Base-by-base conservation (phyloP, 2,888 invertebrate genomes). In the Thera britannica region DNA sequence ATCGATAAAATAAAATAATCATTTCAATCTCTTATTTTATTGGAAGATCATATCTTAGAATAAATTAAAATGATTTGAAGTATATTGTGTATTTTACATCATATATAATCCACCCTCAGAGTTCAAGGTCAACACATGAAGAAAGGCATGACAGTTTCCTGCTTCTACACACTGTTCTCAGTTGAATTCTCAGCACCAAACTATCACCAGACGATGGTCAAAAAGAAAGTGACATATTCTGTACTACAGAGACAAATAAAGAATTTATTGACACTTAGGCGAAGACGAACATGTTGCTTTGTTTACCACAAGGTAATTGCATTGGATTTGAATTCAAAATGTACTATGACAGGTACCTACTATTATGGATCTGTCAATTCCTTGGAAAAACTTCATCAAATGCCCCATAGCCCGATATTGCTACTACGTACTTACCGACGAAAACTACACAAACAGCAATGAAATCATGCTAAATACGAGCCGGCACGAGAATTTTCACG, bases 261-360 rank as follows among this genome's bases (percentile, higher is more conserved):
- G 59, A 67, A 68, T 75, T 81, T 87, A 89, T 86, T 89, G 84
- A 87, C 85, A 52, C 52, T 3, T 52, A 81, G 85, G 82, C 79
- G 79, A 72, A 77, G 83, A 83, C 79, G 83, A 87, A 86, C 90
- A 89, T 88, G 89, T 86, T 85, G 87, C 82, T 85, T 88, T 85
- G 87, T 88, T 89, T 88, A 89, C 85, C 79, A 79, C 72, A 67
- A 68, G 70, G 72, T 72, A 72, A 81, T 79, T 78, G 75, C 76
- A 79, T 74, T 68, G 73, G 48, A 56, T 57, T 58, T 59, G 35
- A 62, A 68, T 67, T 68, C 52, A 62, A 76, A 60, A 34, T 3
- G 8, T 34, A 52, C 52, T 23, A 68, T 67, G 23, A 23, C 23
- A 23, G 23, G 23, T 23, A 23, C 23, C 23, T 34, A 52, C 52